Percentiles rank a stretch among this genome's conserved stretches.
Evolutionary conservation across 2,113 vertebrate genomes (phyloP).

Genomic region (Xerus inauris): DNA sequence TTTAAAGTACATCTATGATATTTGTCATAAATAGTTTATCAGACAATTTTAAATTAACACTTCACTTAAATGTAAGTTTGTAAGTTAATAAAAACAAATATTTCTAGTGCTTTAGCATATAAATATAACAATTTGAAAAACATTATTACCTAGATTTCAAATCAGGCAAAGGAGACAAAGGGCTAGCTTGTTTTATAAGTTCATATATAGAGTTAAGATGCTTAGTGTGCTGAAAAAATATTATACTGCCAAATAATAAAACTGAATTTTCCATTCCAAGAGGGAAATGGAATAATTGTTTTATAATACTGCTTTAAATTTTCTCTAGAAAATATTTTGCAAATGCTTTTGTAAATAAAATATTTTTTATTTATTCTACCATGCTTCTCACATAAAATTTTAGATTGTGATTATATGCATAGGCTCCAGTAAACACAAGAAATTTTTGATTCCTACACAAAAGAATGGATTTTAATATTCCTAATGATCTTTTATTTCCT

Average conservation of each 20-base stretch:
- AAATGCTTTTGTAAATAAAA: neutral
- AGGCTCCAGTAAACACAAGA: neutral
- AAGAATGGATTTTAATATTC: neutral
- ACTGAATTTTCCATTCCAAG: neutral
- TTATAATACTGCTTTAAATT: neutral
- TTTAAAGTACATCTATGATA: neutral
- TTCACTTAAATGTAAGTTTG: neutral
- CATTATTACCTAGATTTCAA: neutral
- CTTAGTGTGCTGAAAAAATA: neutral
- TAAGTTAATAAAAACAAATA: constrained; percentile 9
- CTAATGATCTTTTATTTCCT: neutral
- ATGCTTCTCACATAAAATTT: neutral
- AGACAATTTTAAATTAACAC: neutral
- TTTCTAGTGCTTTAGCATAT: neutral
- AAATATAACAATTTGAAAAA: neutral
- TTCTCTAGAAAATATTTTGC: neutral
- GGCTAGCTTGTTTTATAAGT: neutral
- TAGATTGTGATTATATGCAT: neutral
- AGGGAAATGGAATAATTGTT: neutral
- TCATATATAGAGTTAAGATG: neutral
- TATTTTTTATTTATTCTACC: neutral
- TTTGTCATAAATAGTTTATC: neutral
- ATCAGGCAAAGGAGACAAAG: neutral
- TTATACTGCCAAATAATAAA: neutral
- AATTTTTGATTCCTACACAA: neutral